Percentiles rank a stretch among this genome's conserved stretches.
Evolutionary conservation across 2,113 vertebrate genomes (phyloP).

Genomic region (Lutjanus erythropterus): DNA sequence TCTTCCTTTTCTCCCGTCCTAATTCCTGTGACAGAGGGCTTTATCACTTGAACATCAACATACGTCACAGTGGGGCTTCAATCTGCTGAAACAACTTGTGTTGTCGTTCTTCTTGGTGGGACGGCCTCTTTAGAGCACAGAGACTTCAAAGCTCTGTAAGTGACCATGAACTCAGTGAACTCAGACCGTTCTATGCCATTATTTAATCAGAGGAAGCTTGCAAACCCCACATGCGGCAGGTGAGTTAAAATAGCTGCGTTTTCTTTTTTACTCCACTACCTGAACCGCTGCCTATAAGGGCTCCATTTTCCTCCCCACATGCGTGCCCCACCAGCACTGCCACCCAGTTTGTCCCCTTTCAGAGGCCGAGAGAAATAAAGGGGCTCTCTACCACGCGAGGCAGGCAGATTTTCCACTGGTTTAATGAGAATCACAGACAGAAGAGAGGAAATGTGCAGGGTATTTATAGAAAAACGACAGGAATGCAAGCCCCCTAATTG

Average conservation of each 20-base stretch:
- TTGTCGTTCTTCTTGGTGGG: no score
- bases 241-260: neutral
- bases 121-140: neutral
- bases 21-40: neutral
- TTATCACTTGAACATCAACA: neutral
- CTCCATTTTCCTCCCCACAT: constrained; percentile 20
- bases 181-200: neutral
- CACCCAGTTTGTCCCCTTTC: constrained; percentile 41
- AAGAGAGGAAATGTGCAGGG: constrained; percentile 89
- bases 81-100: neutral
- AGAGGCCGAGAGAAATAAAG: constrained; percentile 59
- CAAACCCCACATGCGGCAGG: constrained; percentile 10
- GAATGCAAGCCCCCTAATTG: constrained; percentile 92
- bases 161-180: constrained; percentile 38
- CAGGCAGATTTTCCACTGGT: constrained; percentile 85
- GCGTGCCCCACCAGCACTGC: constrained; percentile 16
- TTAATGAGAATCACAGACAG: constrained; percentile 94
- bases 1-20: neutral
- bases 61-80: neutral
- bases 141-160: neutral
- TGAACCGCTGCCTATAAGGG: neutral
- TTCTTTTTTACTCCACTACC: constrained; percentile 4
- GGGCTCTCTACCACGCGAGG: constrained; percentile 68
- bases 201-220: neutral
- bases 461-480: constrained; percentile 94